phyloP scores from a whole-genome alignment of 2,888 invertebrate species.

The Sthenelais limicola region DNA sequence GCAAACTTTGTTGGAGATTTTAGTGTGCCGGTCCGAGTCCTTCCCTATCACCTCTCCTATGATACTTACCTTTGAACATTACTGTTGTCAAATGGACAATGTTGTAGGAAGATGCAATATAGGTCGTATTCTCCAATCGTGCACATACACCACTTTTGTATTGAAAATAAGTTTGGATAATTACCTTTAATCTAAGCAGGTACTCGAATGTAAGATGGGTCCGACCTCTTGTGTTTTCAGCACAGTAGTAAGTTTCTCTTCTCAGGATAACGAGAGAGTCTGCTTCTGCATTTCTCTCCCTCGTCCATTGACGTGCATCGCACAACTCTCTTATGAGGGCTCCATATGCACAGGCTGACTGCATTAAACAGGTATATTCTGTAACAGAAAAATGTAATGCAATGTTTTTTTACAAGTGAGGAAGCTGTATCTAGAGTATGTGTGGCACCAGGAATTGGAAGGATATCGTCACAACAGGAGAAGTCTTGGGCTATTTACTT shows the following conservation, averaged over 20 bases:
- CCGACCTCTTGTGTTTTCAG: background rate
- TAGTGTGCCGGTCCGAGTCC: no score
- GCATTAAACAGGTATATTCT: conserved; percentile 3
- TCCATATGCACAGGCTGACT: conserved; percentile 13
- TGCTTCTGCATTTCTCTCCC: background rate
- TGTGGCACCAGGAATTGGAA: background rate
- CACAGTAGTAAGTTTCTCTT: background rate
- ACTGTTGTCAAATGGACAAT: no score
- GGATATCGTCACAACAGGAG: background rate
- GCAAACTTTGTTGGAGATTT: no score
- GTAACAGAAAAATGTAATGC: background rate
- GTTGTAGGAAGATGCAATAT: no score
- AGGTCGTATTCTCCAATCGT: no score
- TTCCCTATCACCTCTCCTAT: no score
- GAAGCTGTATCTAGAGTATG: background rate
- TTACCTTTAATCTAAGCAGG: background rate
- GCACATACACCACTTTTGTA: no score
- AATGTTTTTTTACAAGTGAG: no score
- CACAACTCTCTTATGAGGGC: conserved; percentile 4
- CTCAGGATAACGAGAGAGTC: background rate
- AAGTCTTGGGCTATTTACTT: conserved; percentile 1
- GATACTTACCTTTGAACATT: no score
- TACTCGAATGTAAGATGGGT: background rate
- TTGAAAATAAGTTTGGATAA: no score
- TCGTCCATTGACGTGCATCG: background rate